Evolutionary conservation across 2,888 invertebrate species (phyloP), one percentile per base, ranked within the genome.

Genomic region (Brenthis hecate): DNA sequence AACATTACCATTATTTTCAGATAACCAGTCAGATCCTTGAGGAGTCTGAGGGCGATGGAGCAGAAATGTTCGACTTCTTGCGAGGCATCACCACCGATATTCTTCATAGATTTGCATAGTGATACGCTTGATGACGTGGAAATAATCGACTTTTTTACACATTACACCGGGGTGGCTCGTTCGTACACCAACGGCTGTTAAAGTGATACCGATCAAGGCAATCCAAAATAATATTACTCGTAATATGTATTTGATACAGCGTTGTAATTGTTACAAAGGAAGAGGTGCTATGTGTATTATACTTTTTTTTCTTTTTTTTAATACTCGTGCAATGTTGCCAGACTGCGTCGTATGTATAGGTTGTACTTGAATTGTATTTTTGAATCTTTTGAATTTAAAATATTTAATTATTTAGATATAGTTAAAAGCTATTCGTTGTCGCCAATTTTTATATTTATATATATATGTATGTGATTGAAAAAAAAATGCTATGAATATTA

Each of bases 41-140:
- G 53, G 85, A 84, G 43, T 74, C 73, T 61, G 87, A 84, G 64
- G 79, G 72, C 70, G 89, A 89, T 28, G 74, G 79, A 69, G 85
- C 77, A 13, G 92, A 91, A 76, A 83, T 92, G 76, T 84, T 91
- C 62, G 89, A 87, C 73, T 91, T 87, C 80, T 78, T 92, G 48
- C 82, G 83, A 72, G 92, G 89, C 74, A 81, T 92, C 81, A 92
- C 91, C 63, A 87, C 88, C 56, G 91, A 91, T 76, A 83, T 92
- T 72, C 75, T 92, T 57, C 87, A 92, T 62, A 85, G 87, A 74
- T 91, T 92, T 74, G 75, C 86, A 68, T 90, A 85, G 65, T 23
- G 43, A 6, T 23, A 43, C 58, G n/a, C 14, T 14, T 14, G 28
- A 19, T 43, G 56, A 61, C 51, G 19, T n/a, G 55, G 19, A 51